Evolutionary conservation across 1,140 invertebrate genomes (phyloP).

Genomic region (Lanistes nyassanus): DNA sequence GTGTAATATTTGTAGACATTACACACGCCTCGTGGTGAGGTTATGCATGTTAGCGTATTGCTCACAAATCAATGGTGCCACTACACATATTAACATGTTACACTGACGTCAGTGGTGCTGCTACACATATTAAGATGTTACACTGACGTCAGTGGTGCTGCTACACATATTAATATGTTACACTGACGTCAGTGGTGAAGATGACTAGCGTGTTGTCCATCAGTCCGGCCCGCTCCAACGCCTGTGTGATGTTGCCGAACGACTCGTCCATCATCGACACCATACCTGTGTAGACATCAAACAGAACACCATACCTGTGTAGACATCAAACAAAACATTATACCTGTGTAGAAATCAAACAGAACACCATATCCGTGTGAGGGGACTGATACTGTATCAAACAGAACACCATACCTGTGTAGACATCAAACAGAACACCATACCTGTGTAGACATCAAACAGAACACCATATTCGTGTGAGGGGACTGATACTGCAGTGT

Average conservation of each 20-base stretch:
- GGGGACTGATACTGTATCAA: too few species aligned
- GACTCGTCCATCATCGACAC: constrained; percentile 24
- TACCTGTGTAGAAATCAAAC: too few species aligned
- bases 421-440: too few species aligned
- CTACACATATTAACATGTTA: background rate
- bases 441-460: too few species aligned
- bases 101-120: constrained; percentile 37
- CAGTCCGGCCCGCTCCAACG: constrained; percentile 50
- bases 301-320: too few species aligned
- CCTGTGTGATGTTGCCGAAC: constrained; percentile 19
- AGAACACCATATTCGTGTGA: too few species aligned
- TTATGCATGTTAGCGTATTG: background rate
- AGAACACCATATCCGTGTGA: too few species aligned
- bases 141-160: background rate
- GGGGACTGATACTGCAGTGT: too few species aligned
- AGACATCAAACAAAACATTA: too few species aligned
- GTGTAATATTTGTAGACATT: background rate
- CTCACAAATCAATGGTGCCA: background rate
- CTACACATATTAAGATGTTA: background rate
- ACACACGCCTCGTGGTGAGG: background rate
- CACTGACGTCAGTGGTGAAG: constrained; percentile 51
- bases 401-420: too few species aligned
- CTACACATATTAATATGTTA: background rate
- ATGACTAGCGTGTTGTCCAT: constrained; percentile 48
- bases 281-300: constrained; percentile 7